Base-by-base conservation (phyloP, 2,888 invertebrate genomes). In the Nomada lathburiana region DNA sequence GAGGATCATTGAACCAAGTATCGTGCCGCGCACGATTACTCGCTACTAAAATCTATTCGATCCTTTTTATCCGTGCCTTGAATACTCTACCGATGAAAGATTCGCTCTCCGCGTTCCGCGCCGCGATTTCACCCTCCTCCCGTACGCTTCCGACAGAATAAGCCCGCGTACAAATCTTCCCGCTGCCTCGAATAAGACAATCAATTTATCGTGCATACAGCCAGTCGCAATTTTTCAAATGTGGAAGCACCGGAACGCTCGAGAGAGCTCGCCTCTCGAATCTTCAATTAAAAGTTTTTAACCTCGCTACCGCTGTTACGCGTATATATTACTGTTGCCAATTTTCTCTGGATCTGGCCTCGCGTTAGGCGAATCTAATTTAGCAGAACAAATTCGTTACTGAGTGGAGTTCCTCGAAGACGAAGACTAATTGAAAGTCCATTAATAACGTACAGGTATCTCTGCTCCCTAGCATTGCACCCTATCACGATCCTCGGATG, bases 1-100 rank as follows among this genome's bases (percentile, higher is more conserved):
- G 79, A 57, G 80, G 62, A 78, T 78, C 80, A 67, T 78, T 80
- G 71, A 20, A 26, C 26, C 53, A 65, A 70, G 64, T 60, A 65
- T 70, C 73, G 63, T 62, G 52, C 80, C 42, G 59, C 47, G 42
- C 65, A n/a, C 69, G 81, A 81, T 79, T 80, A 81, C 68, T 79
- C 52, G 72, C 72, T 79, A 73, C 79, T 73, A 73, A 81, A 79
- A 81, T 79, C 80, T 68, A 73, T 70, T 70, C 69, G 73, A 79
- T 81, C 69, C 73, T 81, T 79, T 75, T 79, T 79, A 65, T 73
- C 79, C 80, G 62, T 72, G 69, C 53, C 60, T 74, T 36, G 81
- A 81, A 81, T 79, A 79, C 68, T 20, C 69, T 60, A 63, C n/a
- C 73, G 59, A 78, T 65, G 73, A 73, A 69, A 65, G 69, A 73